These are phyloP conservation scores for Leuciscus idus DNA, from an alignment of 2,113 vertebrate genomes.

Conservation along the genomic window DNA sequence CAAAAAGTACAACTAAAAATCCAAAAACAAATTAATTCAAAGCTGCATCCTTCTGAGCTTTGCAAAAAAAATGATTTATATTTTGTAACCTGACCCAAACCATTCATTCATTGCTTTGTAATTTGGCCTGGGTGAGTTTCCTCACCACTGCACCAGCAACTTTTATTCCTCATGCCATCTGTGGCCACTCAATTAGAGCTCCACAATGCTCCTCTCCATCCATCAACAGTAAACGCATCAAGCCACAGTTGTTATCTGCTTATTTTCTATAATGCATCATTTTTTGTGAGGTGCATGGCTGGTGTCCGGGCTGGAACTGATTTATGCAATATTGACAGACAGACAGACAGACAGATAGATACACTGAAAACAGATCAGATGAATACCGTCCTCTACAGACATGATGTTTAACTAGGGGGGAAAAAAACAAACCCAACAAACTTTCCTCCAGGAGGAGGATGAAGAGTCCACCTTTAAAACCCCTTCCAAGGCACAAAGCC, in stretches of 20 bases:
- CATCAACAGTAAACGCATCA: background rate
- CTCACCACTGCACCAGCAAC: constrained; percentile 45
- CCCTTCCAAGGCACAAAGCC: constrained; percentile 39
- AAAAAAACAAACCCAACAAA: background rate
- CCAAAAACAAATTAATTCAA: background rate
- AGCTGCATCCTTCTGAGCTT: background rate
- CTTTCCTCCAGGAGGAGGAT: background rate
- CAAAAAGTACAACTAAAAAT: background rate
- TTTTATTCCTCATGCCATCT: constrained; percentile 30
- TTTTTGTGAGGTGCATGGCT: background rate
- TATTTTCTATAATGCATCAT: background rate
- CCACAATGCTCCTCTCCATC: background rate
- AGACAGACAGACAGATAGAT: background rate
- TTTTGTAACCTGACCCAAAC: constrained; percentile 26
- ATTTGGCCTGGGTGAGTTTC: constrained; percentile 41
- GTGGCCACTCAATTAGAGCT: constrained; percentile 36
- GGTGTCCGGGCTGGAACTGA: background rate
- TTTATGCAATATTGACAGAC: background rate
- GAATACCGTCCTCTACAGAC: background rate
- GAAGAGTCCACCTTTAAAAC: background rate
- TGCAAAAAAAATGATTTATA: background rate
- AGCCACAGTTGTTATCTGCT: constrained; percentile 1
- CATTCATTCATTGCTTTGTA: constrained; percentile 9
- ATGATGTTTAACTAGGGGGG: background rate
- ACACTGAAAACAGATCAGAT: background rate